Conservation (phyloP, 2,113 vertebrate genomes). For the Entelurus aequoreus region DNA sequence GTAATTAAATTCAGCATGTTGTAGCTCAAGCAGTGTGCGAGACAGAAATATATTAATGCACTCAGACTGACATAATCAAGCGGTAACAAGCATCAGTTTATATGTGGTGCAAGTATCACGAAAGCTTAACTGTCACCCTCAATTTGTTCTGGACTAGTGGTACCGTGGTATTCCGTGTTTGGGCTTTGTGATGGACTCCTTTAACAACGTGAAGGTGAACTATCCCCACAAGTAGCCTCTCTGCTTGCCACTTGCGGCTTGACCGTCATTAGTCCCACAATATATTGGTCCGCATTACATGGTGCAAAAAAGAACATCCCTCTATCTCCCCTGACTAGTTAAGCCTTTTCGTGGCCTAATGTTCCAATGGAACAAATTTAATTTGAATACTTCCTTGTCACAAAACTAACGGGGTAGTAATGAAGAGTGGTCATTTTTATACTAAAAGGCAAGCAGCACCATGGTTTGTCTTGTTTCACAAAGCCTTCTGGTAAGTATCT, state of each 20-base stretch:
- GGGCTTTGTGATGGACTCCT: conserved; percentile 45
- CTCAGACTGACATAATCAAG: conserved; percentile 8
- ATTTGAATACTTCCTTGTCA: neutral
- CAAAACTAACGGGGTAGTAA: neutral
- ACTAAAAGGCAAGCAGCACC: too few species aligned
- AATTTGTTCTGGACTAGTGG: conserved; percentile 53
- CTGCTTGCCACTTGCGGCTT: conserved; percentile 41
- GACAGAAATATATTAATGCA: conserved; percentile 3
- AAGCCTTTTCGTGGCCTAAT: conserved; percentile 9
- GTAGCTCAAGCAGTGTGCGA: conserved; percentile 8
- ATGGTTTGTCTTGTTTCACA: too few species aligned
- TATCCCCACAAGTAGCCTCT: conserved; percentile 48
- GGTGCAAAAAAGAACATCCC: conserved; percentile 10
- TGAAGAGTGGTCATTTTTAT: too few species aligned
- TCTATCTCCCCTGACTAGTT: conserved; percentile 4
- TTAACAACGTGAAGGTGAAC: conserved; percentile 51
- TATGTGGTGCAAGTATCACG: conserved; percentile 21
- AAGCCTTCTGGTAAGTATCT: too few species aligned
- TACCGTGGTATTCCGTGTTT: conserved; percentile 42
- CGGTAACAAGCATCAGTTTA: conserved; percentile 16
- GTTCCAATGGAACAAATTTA: neutral
- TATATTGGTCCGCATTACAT: conserved; percentile 37
- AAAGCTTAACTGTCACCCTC: conserved; percentile 50
- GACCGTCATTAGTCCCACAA: conserved; percentile 48
- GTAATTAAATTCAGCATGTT: conserved; percentile 15